A percentile compares a stretch with the other conserved stretches of the same genome.
These are phyloP conservation scores for Pitta sordida DNA, from an alignment of 2,113 vertebrate species.

Conservation along the genomic window DNA sequence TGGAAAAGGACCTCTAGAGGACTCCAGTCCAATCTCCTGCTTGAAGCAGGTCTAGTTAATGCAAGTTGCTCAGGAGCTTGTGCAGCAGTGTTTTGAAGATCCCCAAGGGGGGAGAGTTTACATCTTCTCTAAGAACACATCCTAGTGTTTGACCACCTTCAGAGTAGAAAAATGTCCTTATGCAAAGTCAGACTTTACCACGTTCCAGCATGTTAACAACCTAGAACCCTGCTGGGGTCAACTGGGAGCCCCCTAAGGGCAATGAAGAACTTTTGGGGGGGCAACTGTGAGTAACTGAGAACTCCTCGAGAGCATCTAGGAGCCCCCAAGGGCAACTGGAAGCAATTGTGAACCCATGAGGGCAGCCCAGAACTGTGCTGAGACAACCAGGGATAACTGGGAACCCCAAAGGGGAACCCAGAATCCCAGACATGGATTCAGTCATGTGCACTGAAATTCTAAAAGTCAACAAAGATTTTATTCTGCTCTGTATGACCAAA, in stretches of 20 bases:
- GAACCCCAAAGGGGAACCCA: not conserved
- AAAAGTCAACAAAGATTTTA: not conserved
- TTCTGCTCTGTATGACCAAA: not conserved
- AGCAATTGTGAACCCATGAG: not conserved
- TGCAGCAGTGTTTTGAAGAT: not conserved
- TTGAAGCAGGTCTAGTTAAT: not conserved
- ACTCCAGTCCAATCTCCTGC: not conserved
- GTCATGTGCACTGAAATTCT: not conserved
- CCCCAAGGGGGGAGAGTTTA: not conserved
- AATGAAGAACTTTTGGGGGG: not conserved
- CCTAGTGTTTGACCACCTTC: not conserved
- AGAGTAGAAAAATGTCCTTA: not conserved
- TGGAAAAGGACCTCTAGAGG: not conserved
- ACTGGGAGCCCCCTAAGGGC: not conserved
- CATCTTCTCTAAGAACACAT: not conserved
- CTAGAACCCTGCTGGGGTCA: not conserved
- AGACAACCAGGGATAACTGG: not conserved
- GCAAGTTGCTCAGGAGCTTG: not conserved
- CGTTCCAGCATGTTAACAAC: not conserved
- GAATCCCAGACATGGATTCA: not conserved
- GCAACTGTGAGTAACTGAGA: not conserved
- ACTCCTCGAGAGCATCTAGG: not conserved
- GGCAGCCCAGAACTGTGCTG: not conserved
- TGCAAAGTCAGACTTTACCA: not conserved
- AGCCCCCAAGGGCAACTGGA: not conserved